Evolutionary conservation across 2,888 invertebrate species (phyloP), one percentile per base, ranked within the genome.

Genomic region (Acronicta alni): DNA sequence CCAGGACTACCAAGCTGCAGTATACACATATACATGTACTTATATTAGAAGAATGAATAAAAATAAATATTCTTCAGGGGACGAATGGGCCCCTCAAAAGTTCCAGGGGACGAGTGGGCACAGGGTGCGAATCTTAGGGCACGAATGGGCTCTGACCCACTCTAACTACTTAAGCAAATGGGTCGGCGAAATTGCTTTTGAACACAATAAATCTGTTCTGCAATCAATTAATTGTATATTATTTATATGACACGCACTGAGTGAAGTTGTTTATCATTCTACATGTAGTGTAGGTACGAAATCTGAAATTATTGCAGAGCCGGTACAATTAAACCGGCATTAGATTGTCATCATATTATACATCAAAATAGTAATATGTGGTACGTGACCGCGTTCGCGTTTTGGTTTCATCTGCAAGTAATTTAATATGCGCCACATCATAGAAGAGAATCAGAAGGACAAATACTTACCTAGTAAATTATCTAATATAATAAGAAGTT

Each of bases 361-460:
- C 30, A 35, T 35, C 35, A 35, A 14, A 35, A 35, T 30, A 32
- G 35, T 35, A 44, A 23, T 45, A 45, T 17, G 17, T 45, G 30
- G 45, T 32, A 45, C 45, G 32, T 32, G 45, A 45, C 32, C 17
- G 30, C 17, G 32, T 45, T 32, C 16, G 45, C 45, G 45, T 32
- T 45, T 30, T 32, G 30, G 30, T 45, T 45, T 30, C 17, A 45
- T 30, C 14, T 35, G 35, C 35, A 35, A 35, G 35, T 35, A 35
- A 35, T 35, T 35, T 35, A 35, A 35, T 35, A 35, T n/a, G 35
- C n/a, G 35, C n/a, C n/a, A 35, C 35, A 35, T n/a, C 35, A 35
- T 6, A 35, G 35, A 35, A 6, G 1, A 5, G 4, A n/a, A 6
- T n/a, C 35, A 35, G 35, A 35, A 35, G 35, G 35, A 7, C 6